Conservation (phyloP, 1,140 invertebrate species). For the Probaryconus sp. region DNA sequence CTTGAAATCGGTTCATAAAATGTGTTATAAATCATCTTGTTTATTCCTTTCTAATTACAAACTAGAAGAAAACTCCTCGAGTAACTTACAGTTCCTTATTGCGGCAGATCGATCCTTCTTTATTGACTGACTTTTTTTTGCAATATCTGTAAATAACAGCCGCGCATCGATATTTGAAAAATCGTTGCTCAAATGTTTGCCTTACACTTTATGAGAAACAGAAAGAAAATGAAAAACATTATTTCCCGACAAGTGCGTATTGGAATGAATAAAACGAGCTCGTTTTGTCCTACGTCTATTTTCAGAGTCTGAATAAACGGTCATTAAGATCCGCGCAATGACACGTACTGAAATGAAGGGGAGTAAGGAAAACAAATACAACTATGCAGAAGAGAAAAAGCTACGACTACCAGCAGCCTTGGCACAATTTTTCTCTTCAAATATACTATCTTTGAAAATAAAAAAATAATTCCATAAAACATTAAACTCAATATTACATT, state of each 20-base stretch:
- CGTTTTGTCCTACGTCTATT: neutral
- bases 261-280: neutral
- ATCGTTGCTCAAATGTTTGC: constrained; percentile 18
- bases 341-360: too few species aligned
- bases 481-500: too few species aligned
- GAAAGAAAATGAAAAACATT: constrained; percentile 10
- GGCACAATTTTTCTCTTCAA: neutral
- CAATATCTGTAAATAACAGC: constrained; percentile 31
- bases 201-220: constrained; percentile 6
- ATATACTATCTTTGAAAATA: too few species aligned
- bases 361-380: neutral
- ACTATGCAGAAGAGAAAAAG: neutral
- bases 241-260: neutral
- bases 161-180: constrained; percentile 18
- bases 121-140: constrained; percentile 22
- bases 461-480: neutral
- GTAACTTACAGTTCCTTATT: constrained; percentile 30
- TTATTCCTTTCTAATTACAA: constrained; percentile 27
- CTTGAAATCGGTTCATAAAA: constrained; percentile 17
- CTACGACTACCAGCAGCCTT: neutral
- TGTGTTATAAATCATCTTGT: constrained; percentile 20
- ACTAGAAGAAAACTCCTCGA: constrained; percentile 30
- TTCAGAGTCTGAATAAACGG: neutral
- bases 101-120: constrained; percentile 26
- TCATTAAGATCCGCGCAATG: neutral